A percentile compares a stretch with the other conserved stretches of the same genome.
phyloP scores from a whole-genome alignment of 2,797 vertebrate species.

The Enteromius thamalakanensis region DNA sequence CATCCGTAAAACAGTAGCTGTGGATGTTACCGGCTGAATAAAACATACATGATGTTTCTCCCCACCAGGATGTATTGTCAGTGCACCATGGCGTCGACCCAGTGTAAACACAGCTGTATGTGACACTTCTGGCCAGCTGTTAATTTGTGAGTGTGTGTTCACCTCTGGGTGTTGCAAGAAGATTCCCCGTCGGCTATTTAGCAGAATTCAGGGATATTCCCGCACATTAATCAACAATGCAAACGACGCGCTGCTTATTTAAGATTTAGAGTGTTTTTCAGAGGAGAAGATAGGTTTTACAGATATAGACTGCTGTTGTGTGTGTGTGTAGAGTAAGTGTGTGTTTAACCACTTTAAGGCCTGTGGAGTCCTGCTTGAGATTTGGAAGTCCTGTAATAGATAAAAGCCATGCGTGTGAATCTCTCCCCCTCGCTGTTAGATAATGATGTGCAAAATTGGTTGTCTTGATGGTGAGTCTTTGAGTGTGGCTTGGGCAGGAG shows the following conservation, averaged over 20 bases:
- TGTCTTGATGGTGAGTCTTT: slow-evolving; percentile 21
- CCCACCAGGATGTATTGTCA: slow-evolving; percentile 52
- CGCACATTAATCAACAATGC: slow-evolving; percentile 36
- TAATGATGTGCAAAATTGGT: slow-evolving; percentile 45
- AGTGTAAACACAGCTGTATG: slow-evolving; percentile 64
- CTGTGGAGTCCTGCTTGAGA: slow-evolving; percentile 19
- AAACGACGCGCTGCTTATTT: slow-evolving; percentile 11
- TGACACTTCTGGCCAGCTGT: slow-evolving; percentile 54
- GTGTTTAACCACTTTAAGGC: slow-evolving; percentile 12
- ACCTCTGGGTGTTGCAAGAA: slow-evolving; percentile 32
- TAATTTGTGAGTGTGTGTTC: slow-evolving; percentile 57
- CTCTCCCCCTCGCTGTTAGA: slow-evolving; percentile 26
- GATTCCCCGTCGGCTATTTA: slow-evolving; percentile 46
- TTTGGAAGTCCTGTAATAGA: slow-evolving; percentile 18
- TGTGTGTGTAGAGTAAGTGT: not conserved
- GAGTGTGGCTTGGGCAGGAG: slow-evolving; percentile 19
- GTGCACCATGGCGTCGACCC: slow-evolving; percentile 52
- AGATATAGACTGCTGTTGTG: slow-evolving; percentile 1
- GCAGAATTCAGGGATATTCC: slow-evolving; percentile 43
- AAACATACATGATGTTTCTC: slow-evolving; percentile 38
- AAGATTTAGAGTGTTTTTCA: slow-evolving; percentile 26
- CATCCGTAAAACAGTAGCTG: slow-evolving; percentile 25
- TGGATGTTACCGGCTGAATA: slow-evolving; percentile 17
- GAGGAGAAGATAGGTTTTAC: not conserved
- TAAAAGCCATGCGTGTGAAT: slow-evolving; percentile 34